Evolutionary conservation across 1,140 invertebrate genomes (phyloP), one percentile per base, ranked within the genome.

Genomic region (Drosophila novamexicana): DNA sequence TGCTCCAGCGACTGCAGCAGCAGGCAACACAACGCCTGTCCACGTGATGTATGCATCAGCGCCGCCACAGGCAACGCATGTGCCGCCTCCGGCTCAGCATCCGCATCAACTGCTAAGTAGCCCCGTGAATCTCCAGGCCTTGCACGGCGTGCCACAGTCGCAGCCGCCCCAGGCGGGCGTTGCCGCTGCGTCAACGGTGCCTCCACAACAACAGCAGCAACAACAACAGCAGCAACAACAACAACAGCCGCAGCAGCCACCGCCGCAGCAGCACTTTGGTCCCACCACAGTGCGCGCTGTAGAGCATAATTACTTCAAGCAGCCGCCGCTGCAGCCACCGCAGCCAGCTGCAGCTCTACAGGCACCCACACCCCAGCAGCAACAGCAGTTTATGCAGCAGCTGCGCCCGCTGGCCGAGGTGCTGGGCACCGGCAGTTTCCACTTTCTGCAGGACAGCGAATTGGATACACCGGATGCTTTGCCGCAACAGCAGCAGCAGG

Each of bases 371-470:
- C 77, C 69, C 5, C 84, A 90, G 29, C 85, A 90, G 50, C 81
- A 82, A 32, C 86, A 90, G 16, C 86, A 90, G 29, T 83, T 83
- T n/a, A 82, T 86, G 63, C 94, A 94, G 70, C 94, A 94, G 49
- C 91, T 93, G 49, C 91, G 95, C 75, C 95, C 95, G 2, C 94
- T 96, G 42, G 94, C 95, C 22, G 96, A 96, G 86, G 95, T 96
- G 7, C 94, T 96, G 62, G 91, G 91, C 22, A 74, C 82, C 58
- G 95, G 95, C 63, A 96, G 95, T 81, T 96, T 96, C 91, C 96
- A 95, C 90, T 96, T 96, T 81, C 93, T 96, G 18, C 95, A 96
- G 93, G 96, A 96, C 79, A 96, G 96, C 44, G 96, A 96, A 92
- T 93, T 96, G 54, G 96, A 96, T 90, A 94, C 95, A 44, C 95